Conservation (phyloP, 2,113 vertebrate species). For the Corapipo altera region DNA sequence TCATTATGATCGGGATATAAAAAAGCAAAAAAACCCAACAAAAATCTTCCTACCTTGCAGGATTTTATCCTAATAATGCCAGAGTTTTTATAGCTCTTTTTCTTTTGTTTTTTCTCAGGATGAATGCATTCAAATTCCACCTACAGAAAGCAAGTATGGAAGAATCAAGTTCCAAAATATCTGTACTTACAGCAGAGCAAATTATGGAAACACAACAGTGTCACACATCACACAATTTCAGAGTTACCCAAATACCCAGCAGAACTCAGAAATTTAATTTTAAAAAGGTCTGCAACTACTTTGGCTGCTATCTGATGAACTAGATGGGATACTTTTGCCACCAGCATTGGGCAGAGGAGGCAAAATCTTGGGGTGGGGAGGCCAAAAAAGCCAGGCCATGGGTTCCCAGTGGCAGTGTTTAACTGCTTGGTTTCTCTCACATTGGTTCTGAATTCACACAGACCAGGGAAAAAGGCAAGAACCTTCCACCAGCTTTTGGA, state of each 20-base stretch:
- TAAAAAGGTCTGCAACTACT: neutral
- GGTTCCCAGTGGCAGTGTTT: neutral
- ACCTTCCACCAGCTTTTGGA: neutral
- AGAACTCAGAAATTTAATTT: neutral
- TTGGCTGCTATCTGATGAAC: neutral
- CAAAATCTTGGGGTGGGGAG: neutral
- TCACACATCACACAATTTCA: neutral
- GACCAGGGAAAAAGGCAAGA: neutral
- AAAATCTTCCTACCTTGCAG: constrained; percentile 79
- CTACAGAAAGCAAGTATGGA: constrained; percentile 64
- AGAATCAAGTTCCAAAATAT: neutral
- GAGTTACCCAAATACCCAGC: neutral
- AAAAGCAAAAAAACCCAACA: neutral
- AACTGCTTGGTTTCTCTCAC: fast-evolving
- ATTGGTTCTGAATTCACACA: neutral
- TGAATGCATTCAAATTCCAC: constrained; percentile 89
- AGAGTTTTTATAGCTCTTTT: constrained; percentile 93
- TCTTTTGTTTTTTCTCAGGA: constrained; percentile 90
- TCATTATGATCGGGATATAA: neutral
- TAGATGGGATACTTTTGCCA: neutral
- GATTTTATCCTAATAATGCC: constrained; percentile 83
- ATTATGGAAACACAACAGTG: neutral
- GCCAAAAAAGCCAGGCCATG: neutral
- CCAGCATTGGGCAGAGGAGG: neutral
- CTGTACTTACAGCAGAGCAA: neutral